Base-by-base conservation (phyloP, 53 echinoderm and acorn worm species). In the Zoroaster sp. region DNA sequence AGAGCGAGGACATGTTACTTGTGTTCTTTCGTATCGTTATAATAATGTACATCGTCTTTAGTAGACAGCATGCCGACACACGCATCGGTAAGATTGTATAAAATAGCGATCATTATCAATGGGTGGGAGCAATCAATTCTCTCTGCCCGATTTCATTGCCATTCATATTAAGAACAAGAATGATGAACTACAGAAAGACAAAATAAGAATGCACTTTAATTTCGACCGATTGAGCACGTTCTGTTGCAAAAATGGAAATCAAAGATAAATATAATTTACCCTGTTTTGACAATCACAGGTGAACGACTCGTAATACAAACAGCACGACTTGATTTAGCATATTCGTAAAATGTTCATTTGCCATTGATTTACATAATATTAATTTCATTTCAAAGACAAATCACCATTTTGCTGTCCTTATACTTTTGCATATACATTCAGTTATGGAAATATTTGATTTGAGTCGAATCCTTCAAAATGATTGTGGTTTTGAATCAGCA, bases 101-200 rank as follows among this genome's bases (percentile, higher is more conserved):
- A 82, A n/a, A 68, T 32, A 28, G 42, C 82, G 82, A 82, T 82
- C 65, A 82, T 82, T 82, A 82, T 82, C 82, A 17, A 41, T 55
- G 66, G 66, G 82, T 28, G 82, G 43, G 82, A 34, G 40, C 31
- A 17, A 43, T 40, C 82, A 82, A 81, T 82, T 79, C 66, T 68
- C 82, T 66, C 40, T 82, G 82, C 66, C 66, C 82, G 82, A 82
- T 82, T 82, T 82, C 82, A 42, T 41, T 66, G 67, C 43, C 66
- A n/a, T 41, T 82, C 42, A 32, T 34, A 3, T 6, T 15, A 40
- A 82, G 41, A 71, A 45, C 33, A 71, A 46, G 20, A 35, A 70
- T 13, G 12, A 41, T 40, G 67, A 39, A 31, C 32, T 1, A 35
- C 31, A 17, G 32, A 17, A 2, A 51, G 5, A 32, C 5, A 77